Conservation (phyloP, 1,140 invertebrate genomes). For the Anastrepha obliqua region DNA sequence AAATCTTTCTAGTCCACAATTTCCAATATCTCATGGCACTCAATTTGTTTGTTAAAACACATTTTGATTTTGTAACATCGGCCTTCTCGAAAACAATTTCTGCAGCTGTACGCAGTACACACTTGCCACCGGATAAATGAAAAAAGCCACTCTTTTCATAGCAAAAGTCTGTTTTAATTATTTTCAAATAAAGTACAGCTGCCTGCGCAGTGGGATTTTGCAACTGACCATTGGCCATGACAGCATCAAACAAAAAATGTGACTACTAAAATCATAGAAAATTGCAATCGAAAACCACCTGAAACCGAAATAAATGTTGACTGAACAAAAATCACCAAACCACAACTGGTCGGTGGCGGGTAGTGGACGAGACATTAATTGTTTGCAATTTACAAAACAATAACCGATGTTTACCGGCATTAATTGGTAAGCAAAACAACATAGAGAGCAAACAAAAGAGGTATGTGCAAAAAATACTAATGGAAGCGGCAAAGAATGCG, state of each 20-base stretch:
- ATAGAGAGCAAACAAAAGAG: neutral
- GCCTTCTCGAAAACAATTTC: neutral
- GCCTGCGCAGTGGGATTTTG: constrained; percentile 34
- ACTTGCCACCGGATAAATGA: constrained; percentile 19
- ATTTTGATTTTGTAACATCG: neutral
- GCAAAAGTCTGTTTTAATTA: constrained; percentile 45
- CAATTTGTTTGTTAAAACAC: neutral
- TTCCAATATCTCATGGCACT: neutral
- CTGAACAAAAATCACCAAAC: neutral
- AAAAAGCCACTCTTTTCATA: neutral
- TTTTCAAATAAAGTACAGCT: constrained; percentile 38
- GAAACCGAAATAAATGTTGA: constrained; percentile 46
- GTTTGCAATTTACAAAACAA: constrained; percentile 45
- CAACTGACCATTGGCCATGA: neutral
- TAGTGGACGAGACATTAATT: constrained; percentile 38
- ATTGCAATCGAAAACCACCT: constrained; percentile 46
- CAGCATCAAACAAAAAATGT: neutral
- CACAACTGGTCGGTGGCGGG: neutral
- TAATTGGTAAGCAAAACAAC: constrained; percentile 51
- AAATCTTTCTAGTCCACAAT: neutral
- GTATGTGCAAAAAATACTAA: neutral
- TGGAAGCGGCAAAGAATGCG: neutral
- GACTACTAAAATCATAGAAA: constrained; percentile 1
- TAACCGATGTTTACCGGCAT: constrained; percentile 42
- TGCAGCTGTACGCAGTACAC: constrained; percentile 20